Evolutionary conservation across 2,113 vertebrate genomes (phyloP).

Genomic region (Sceloporus tristichus): DNA sequence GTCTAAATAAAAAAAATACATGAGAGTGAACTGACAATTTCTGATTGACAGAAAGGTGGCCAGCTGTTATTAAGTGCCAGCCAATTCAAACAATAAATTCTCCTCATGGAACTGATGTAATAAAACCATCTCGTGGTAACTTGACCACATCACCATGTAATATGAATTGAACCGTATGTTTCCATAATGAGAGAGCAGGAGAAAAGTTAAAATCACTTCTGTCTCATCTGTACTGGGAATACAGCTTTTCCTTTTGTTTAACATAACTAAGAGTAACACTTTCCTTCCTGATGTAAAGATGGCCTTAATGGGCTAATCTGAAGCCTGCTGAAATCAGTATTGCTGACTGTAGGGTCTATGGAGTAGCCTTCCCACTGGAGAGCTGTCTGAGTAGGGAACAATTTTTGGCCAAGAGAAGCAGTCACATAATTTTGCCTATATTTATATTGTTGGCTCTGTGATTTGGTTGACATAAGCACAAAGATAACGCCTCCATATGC

Average conservation of each 20-base stretch:
- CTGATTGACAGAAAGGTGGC: neutral
- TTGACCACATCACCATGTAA: neutral
- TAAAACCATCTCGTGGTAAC: neutral
- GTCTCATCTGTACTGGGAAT: neutral
- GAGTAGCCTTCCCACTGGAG: constrained; percentile 39
- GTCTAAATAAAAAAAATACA: neutral
- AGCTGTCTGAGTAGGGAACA: constrained; percentile 58
- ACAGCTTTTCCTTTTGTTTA: neutral
- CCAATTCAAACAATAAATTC: neutral
- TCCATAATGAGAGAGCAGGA: neutral
- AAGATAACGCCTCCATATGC: neutral
- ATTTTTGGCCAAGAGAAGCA: constrained; percentile 34
- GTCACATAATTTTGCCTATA: constrained; percentile 21
- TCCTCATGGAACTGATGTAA: neutral
- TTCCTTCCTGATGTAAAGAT: fast-evolving
- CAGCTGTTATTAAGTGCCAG: neutral
- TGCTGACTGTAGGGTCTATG: constrained; percentile 23
- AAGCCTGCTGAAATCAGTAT: constrained; percentile 47
- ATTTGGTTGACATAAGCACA: neutral
- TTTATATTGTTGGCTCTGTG: constrained; percentile 7
- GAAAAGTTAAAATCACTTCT: neutral
- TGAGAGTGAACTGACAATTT: neutral
- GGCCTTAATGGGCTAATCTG: neutral
- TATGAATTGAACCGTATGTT: neutral
- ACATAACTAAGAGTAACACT: fast-evolving